Conservation (phyloP, 2,113 vertebrate species). For the Coregonus clupeaformis region DNA sequence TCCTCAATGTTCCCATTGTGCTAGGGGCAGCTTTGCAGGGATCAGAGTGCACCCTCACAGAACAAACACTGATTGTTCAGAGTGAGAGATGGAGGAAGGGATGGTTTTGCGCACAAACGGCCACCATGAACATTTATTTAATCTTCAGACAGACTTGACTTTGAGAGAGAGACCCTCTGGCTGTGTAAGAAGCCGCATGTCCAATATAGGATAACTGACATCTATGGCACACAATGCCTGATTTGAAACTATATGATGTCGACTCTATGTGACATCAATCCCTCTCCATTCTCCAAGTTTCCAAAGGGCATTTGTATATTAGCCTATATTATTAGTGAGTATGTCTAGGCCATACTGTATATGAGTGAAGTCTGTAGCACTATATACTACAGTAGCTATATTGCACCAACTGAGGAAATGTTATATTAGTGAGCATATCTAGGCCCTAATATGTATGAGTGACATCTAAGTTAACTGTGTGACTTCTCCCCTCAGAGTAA, state of each 20-base stretch:
- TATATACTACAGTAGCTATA: too few relatives aligned
- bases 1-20: constrained; percentile 72
- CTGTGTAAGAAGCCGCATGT: neutral
- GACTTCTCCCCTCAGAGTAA: constrained; percentile 77
- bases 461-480: neutral
- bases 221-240: constrained; percentile 5
- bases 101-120: constrained; percentile 61
- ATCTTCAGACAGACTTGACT: constrained; percentile 52
- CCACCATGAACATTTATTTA: constrained; percentile 68
- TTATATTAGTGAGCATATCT: neutral
- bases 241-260: constrained; percentile 41
- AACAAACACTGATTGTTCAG: constrained; percentile 70
- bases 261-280: constrained; percentile 36
- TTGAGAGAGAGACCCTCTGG: constrained; percentile 28
- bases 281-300: neutral
- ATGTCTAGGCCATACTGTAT: neutral
- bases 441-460: neutral
- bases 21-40: constrained; percentile 57
- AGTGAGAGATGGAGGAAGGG: constrained; percentile 54
- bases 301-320: constrained; percentile 36
- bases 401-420: constrained; percentile 12
- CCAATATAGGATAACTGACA: neutral
- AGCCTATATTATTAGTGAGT: neutral
- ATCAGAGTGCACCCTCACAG: constrained; percentile 60
- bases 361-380: constrained; percentile 12